Conservation (phyloP, 2,888 invertebrate species). For the Mesochorus sp. region DNA sequence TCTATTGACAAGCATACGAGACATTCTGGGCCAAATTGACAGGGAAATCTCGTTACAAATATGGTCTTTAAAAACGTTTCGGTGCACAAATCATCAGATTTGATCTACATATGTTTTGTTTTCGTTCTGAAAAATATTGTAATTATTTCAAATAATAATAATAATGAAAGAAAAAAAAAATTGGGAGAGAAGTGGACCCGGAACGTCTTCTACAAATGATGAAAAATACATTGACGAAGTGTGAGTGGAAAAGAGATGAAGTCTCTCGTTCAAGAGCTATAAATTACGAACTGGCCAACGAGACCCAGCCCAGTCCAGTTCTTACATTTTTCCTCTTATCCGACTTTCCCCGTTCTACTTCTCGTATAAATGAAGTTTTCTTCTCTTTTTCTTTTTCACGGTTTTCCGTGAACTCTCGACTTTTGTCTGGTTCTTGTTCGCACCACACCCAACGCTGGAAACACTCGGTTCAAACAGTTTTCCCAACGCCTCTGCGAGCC, state of each 20-base stretch:
- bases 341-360: slow-evolving; percentile 50
- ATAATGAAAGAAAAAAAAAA: no score
- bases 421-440: not conserved
- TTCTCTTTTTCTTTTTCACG: slow-evolving; percentile 10
- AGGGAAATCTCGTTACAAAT: no score
- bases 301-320: slow-evolving; percentile 45
- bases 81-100: no score
- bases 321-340: slow-evolving; percentile 61
- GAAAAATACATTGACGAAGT: slow-evolving; percentile 29
- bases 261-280: slow-evolving; percentile 41
- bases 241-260: slow-evolving; percentile 26
- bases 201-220: not conserved
- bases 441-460: slow-evolving; percentile 32
- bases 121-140: no score
- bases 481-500: not conserved
- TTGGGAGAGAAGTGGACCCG: no score
- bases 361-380: slow-evolving; percentile 52
- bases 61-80: no score
- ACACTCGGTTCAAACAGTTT: slow-evolving; percentile 51
- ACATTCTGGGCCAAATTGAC: no score
- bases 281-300: slow-evolving; percentile 58
- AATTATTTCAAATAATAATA: no score
- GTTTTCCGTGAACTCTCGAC: not conserved
- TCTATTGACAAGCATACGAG: not conserved
- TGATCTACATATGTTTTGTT: no score